Base-by-base conservation (phyloP, 2,888 invertebrate genomes). In the Stratiomys singularior region DNA sequence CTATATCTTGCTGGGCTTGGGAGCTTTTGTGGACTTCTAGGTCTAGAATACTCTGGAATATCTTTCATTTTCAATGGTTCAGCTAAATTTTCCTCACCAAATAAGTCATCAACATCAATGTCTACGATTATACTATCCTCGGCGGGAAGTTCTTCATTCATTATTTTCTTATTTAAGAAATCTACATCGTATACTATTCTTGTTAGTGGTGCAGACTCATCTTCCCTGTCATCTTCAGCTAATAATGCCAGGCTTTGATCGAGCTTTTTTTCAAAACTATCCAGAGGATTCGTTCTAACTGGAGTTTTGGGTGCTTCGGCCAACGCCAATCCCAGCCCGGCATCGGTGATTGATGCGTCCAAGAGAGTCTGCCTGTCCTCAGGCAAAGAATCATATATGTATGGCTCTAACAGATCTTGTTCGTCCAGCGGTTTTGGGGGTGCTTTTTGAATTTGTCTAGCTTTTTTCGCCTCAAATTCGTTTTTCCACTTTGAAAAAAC, bases 351-450 rank as follows among this genome's bases (percentile, higher is more conserved):
- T 7, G 79, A 74, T 13, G n/a, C 3, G 47, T 79, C 77, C 15
- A 79, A 30, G 1, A 67, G 21, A 18, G 44, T 52, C 13, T 4
- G 27, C 37, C 18, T 15, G 25, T 47, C 71, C 15, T 52, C 63
- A 15, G 52, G 18, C 1, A 64, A 15, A 13, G 18, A 23, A n/a
- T 58, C 71, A 28, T 76, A 79, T 11, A 77, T 37, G n/a, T 58
- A 74, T n/a, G 79, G 79, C 3, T 77, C 77, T 9, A 79, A 44
- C 1, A 79, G 44, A 58, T 79, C 79, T 44, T 76, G 60, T 21
- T 79, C 79, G 11, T 30, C 18, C 18, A 1, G 1, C 11, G 37
- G 30, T 21, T 52, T 0, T 58, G 21, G 37, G 1, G 11, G 23
- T 13, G 66, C 37, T 76, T 66, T 18, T 1, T 46, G 11, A 9